These are phyloP conservation scores for Carcina quercana DNA, from an alignment of 2,888 invertebrate species.

Conservation along the genomic window DNA sequence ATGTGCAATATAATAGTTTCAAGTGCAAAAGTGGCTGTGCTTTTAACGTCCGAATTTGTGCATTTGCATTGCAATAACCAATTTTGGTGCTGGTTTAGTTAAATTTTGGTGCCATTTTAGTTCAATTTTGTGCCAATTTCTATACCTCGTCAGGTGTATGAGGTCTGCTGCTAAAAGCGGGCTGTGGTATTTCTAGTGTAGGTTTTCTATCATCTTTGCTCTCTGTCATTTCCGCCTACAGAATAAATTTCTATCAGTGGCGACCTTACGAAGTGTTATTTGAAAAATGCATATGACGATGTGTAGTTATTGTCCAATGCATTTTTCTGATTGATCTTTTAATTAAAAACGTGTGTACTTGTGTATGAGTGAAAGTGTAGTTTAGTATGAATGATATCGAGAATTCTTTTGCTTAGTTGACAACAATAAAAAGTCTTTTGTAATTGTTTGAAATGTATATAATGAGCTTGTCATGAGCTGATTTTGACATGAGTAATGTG, in stretches of 20 bases:
- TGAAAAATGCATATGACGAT: too few species aligned
- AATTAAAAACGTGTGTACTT: too few species aligned
- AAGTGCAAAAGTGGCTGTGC: conserved; percentile 4
- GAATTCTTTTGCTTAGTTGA: neutral
- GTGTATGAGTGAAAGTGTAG: too few species aligned
- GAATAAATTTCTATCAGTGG: conserved; percentile 53
- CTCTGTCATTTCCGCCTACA: conserved; percentile 59
- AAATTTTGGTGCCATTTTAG: conserved; percentile 19
- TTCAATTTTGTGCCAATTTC: conserved; percentile 29
- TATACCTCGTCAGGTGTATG: conserved; percentile 58
- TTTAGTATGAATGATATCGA: too few species aligned
- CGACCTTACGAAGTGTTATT: conserved; percentile 44
- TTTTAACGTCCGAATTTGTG: neutral
- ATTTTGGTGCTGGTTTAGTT: conserved; percentile 8
- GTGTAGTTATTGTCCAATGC: too few species aligned
- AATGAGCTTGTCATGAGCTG: conserved; percentile 13
- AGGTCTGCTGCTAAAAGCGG: conserved; percentile 49
- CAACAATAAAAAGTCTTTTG: too few species aligned
- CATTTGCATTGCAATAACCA: too few species aligned
- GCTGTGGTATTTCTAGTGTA: conserved; percentile 52
- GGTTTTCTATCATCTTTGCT: conserved; percentile 46
- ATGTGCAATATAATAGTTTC: conserved; percentile 1
- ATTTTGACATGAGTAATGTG: neutral
- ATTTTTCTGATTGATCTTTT: too few species aligned
- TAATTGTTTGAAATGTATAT: neutral